These are phyloP conservation scores for Ivindomyrus marchei DNA, from an alignment of 2,113 vertebrate species.

Conservation along the genomic window DNA sequence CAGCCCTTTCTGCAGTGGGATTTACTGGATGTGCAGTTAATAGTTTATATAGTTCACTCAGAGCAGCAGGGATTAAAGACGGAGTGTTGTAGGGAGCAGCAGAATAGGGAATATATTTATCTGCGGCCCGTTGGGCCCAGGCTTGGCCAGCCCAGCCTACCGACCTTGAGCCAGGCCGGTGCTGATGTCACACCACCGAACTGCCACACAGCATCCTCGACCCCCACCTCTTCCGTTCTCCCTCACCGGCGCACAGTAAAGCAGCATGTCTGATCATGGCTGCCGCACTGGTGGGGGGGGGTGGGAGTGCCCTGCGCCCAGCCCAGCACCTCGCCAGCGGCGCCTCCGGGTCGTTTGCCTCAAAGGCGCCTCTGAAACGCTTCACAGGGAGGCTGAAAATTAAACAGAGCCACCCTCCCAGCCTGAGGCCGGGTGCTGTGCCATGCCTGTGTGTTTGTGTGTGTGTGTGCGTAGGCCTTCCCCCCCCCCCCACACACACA, in stretches of 20 bases:
- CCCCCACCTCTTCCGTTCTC: not conserved
- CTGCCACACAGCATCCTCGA: not conserved
- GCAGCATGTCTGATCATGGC: conserved; percentile 2
- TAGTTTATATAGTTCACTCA: conserved; percentile 63
- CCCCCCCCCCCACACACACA: not conserved
- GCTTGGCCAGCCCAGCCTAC: conserved; percentile 20
- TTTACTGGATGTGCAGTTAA: conserved; percentile 67
- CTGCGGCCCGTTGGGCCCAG: conserved; percentile 22
- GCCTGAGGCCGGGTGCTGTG: conserved; percentile 42
- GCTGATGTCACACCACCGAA: conserved; percentile 20
- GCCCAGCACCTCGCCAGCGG: not conserved
- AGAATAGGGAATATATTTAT: conserved; percentile 39
- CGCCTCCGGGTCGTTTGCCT: conserved; percentile 44
- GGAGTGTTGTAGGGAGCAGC: conserved; percentile 43
- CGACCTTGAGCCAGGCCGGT: conserved; percentile 30
- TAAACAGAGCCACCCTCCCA: conserved; percentile 62
- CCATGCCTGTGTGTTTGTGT: conserved; percentile 11
- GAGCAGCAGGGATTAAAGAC: conserved; percentile 55
- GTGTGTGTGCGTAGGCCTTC: not conserved
- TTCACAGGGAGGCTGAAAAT: conserved; percentile 64
- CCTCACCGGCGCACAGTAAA: not conserved
- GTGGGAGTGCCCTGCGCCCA: not conserved
- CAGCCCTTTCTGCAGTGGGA: conserved; percentile 47
- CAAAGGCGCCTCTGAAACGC: conserved; percentile 41
- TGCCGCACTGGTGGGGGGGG: not conserved